Base-by-base conservation (phyloP, 2,113 vertebrate species). In the Genyomyrus donnyi region DNA sequence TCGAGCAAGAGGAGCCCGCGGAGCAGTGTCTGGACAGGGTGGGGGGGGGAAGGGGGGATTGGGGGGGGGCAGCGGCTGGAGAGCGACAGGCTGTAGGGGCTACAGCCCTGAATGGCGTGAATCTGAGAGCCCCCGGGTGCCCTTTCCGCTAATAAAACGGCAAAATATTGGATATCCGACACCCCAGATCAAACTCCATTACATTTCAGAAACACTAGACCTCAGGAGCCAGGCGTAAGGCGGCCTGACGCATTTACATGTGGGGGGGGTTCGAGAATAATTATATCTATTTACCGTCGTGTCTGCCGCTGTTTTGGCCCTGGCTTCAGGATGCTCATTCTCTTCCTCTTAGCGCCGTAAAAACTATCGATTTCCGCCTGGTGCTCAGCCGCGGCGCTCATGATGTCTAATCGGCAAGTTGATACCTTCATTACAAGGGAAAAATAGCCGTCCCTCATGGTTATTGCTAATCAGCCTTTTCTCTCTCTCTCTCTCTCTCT, bases 151-250 rank as follows among this genome's bases (percentile, higher is more conserved):
- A 97, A 98, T 97, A 98, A 98, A 97, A 96, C 95, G 96, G 95
- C 95, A 95, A 95, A 94, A 95, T 96, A 96, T 96, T 95, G 96
- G 97, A 94, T 94, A 96, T 95, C 95, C 94, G 97, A 97, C 96
- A 97, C 96, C 95, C 94, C 93, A 94, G 95, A 97, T 98, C 97
- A 97, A 97, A 97, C 96, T 97, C 97, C 97, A 96, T 97, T 96
- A 96, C 96, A 97, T 98, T 97, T 98, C 96, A 96, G 96, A 97
- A 97, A 97, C 96, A 96, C 96, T 97, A 98, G 95, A 97, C 96
- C 94, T 95, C 92, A 91, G 90, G 66, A 89, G 92, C 95, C 83
- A 88, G 89, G 89, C 87, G 89, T 53, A 86, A 90, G 88, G 85
- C 90, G 87, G 86, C 91, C 88, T 93, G 93, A 94, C 96, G 92